These are phyloP conservation scores for Pomacea canaliculata DNA, from an alignment of 2,888 invertebrate species.

Conservation along the genomic window DNA sequence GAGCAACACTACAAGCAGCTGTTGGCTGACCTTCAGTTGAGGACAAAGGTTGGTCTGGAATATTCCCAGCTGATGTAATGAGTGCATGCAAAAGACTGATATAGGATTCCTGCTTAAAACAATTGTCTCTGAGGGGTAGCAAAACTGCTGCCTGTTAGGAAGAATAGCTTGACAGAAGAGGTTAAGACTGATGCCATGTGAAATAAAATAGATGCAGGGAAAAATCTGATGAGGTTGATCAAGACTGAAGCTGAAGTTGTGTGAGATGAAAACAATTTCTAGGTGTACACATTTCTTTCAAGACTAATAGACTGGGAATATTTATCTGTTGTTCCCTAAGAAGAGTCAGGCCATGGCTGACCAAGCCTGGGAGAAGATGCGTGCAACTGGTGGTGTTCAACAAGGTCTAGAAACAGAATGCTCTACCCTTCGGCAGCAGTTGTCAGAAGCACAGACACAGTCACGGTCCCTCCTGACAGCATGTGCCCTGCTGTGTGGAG, in stretches of 20 bases:
- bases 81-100: too few relatives aligned
- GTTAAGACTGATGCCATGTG: too few relatives aligned
- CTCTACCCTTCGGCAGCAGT: constrained; percentile 50
- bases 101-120: too few relatives aligned
- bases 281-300: too few relatives aligned
- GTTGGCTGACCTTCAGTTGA: constrained; percentile 59
- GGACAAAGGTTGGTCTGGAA: constrained; percentile 51
- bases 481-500: constrained; percentile 62
- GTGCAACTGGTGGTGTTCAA: constrained; percentile 58
- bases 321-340: constrained; percentile 40
- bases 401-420: constrained; percentile 64
- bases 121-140: too few relatives aligned
- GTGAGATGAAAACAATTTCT: too few relatives aligned
- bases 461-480: constrained; percentile 56
- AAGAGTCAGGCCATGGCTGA: constrained; percentile 66
- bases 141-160: too few relatives aligned
- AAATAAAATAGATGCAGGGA: too few relatives aligned
- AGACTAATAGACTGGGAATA: not conserved
- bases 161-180: too few relatives aligned
- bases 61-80: not conserved
- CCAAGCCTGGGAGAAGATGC: constrained; percentile 66
- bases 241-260: too few relatives aligned
- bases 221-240: too few relatives aligned
- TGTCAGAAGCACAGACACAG: constrained; percentile 49
- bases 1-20: constrained; percentile 64